Conservation (phyloP, 2,113 vertebrate species). For the Chaetorhynchus papuensis region DNA sequence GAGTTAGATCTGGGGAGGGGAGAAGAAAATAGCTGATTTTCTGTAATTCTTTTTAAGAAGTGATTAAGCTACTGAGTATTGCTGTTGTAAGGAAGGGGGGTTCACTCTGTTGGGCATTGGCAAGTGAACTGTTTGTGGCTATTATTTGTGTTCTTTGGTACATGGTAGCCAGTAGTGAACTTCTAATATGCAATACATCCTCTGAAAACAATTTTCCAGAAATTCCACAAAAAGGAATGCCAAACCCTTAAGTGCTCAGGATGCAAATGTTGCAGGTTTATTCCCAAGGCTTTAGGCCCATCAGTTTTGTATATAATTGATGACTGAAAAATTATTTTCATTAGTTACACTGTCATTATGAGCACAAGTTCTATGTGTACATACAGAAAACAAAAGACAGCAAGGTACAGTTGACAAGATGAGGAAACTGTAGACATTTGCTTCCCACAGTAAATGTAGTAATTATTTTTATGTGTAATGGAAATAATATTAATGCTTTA, state of each 20-base stretch:
- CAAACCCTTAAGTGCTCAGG: constrained; percentile 29
- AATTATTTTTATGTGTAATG: background rate
- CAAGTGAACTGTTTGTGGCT: constrained; percentile 15
- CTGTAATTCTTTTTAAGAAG: constrained; percentile 44
- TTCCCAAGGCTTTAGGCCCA: background rate
- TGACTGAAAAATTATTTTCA: constrained; percentile 4
- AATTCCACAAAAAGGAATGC: constrained; percentile 44
- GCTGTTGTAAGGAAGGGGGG: background rate
- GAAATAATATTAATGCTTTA: background rate
- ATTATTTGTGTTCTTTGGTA: constrained; percentile 4
- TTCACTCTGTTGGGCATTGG: constrained; percentile 35
- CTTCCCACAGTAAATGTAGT: background rate
- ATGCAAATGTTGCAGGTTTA: constrained; percentile 20
- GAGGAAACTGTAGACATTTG: background rate
- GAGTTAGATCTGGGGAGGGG: constrained; percentile 43
- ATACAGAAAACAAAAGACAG: background rate
- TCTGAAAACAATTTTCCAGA: constrained; percentile 61
- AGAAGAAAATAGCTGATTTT: constrained; percentile 26
- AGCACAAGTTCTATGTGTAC: background rate
- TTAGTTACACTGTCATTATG: background rate
- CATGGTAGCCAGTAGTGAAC: constrained; percentile 23
- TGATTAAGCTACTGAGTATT: constrained; percentile 61
- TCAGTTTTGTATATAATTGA: background rate
- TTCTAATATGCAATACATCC: constrained; percentile 55
- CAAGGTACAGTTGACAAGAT: background rate